Evolutionary conservation across 2,888 invertebrate genomes (phyloP).

Genomic region (Nephrotoma appendiculata): DNA sequence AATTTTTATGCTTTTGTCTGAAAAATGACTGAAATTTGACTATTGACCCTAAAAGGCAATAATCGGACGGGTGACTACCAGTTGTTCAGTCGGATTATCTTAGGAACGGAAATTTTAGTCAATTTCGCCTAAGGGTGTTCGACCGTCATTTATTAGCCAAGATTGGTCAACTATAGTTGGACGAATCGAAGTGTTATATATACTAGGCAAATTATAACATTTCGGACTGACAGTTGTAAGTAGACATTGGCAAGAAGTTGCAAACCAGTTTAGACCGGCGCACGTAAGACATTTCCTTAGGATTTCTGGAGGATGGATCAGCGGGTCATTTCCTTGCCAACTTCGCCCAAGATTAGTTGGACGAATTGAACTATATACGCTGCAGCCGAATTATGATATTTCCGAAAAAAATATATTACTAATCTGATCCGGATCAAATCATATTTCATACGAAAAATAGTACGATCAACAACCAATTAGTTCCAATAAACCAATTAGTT

Average conservation of each 20-base stretch:
- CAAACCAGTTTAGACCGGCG: neutral
- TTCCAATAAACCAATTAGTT: too few relatives aligned
- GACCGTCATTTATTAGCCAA: neutral
- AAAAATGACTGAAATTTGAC: neutral
- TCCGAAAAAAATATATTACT: too few relatives aligned
- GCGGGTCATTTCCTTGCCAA: neutral
- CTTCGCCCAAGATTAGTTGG: too few relatives aligned
- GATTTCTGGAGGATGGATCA: neutral
- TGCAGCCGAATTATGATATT: too few relatives aligned
- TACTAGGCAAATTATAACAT: neutral
- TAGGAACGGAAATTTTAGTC: neutral
- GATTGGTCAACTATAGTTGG: neutral
- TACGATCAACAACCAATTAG: too few relatives aligned
- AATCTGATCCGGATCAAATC: too few relatives aligned
- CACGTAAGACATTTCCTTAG: neutral
- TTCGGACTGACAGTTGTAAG: neutral
- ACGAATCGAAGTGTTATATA: neutral
- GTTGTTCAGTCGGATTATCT: neutral
- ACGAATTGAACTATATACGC: too few relatives aligned
- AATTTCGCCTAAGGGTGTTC: neutral
- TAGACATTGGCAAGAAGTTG: neutral
- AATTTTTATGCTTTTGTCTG: neutral
- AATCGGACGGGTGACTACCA: neutral
- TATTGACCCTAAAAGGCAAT: neutral
- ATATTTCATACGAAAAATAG: too few relatives aligned